Percentiles rank a stretch among this genome's conserved stretches.
These are phyloP conservation scores for Hybos culiciformis DNA, from an alignment of 2,888 invertebrate species.

Conservation along the genomic window DNA sequence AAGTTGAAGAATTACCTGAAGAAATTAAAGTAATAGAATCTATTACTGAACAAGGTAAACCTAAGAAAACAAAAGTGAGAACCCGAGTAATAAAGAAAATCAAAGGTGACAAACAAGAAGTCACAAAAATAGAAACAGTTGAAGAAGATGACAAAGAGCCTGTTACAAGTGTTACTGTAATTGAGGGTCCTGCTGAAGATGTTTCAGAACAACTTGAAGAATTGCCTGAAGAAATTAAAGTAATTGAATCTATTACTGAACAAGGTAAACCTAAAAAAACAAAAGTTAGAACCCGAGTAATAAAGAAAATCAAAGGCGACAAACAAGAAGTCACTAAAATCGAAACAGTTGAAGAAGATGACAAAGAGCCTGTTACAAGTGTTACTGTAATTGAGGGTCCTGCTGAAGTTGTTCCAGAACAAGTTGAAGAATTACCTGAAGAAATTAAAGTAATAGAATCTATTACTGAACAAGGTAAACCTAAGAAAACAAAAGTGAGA, in stretches of 20 bases:
- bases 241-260: slow-evolving; percentile 30
- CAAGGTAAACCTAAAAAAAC: slow-evolving; percentile 20
- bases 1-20: slow-evolving; percentile 27
- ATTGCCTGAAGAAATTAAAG: slow-evolving; percentile 13
- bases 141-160: slow-evolving; percentile 24
- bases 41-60: slow-evolving; percentile 14
- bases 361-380: slow-evolving; percentile 27
- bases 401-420: slow-evolving; percentile 24
- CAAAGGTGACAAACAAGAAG: slow-evolving; percentile 17
- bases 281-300: slow-evolving; percentile 16
- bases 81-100: slow-evolving; percentile 18
- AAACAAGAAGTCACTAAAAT: slow-evolving; percentile 28
- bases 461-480: slow-evolving; percentile 15
- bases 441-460: slow-evolving; percentile 12
- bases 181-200: slow-evolving; percentile 8
- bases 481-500: slow-evolving; percentile 27
- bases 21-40: slow-evolving; percentile 9
- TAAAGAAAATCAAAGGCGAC: slow-evolving; percentile 17
- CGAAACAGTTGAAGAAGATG: slow-evolving; percentile 20
- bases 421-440: slow-evolving; percentile 17
- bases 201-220: slow-evolving; percentile 18
- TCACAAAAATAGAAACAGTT: slow-evolving; percentile 20
- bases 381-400: slow-evolving; percentile 25
- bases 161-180: slow-evolving; percentile 19
- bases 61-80: slow-evolving; percentile 21